phyloP scores from a whole-genome alignment of 2,113 vertebrate species.

The Melanostigma gelatinosum region DNA sequence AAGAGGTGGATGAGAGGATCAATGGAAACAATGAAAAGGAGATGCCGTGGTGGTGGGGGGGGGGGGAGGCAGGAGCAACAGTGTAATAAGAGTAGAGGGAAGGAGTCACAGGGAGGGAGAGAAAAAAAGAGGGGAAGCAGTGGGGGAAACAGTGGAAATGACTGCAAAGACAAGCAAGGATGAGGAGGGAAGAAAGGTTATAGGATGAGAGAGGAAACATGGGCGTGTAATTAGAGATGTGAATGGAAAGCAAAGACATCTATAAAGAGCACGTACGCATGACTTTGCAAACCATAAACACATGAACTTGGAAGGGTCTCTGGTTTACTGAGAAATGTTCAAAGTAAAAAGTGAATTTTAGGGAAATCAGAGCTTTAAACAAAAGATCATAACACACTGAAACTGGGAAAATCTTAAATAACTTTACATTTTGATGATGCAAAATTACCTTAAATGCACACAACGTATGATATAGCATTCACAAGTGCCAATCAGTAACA shows the following conservation, averaged over 20 bases:
- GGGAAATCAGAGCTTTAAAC: neutral
- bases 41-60: neutral
- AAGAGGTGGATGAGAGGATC: neutral
- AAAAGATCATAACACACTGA: neutral
- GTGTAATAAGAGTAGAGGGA: conserved; percentile 3
- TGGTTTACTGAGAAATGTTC: neutral
- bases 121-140: neutral
- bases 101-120: neutral
- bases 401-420: neutral
- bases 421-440: neutral
- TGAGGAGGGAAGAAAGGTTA: neutral
- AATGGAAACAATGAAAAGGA: conserved; percentile 6
- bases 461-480: neutral
- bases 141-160: neutral
- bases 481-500: neutral
- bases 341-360: neutral
- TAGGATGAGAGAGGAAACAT: neutral
- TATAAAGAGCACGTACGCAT: neutral
- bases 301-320: neutral
- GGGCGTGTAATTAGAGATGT: neutral
- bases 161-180: neutral
- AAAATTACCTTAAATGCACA: neutral
- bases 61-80: neutral
- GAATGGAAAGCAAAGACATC: neutral
- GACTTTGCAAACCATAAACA: neutral